Base-by-base conservation (phyloP, 2,113 vertebrate species). In the Chelonoidis abingdonii region DNA sequence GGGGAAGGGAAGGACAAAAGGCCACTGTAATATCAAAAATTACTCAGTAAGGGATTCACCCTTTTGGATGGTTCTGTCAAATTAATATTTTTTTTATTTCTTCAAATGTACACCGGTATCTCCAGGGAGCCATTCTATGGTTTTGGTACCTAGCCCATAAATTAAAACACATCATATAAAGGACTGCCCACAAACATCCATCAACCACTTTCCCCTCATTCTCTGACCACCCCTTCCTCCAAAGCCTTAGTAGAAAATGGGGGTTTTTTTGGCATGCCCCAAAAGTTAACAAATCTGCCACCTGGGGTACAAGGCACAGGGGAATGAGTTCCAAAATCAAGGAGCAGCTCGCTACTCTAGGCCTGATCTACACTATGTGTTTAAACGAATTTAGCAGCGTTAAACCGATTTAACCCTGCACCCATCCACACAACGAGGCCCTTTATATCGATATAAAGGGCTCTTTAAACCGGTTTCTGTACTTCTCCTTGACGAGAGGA, bases 171-270 rank as follows among this genome's bases (percentile, higher is more conserved):
- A 4, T 88, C 0, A n/a, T 78, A 89, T 88, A 86, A 16, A 91
- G 16, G 16, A 31, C 16, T 80, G 7, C 25, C 5, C 49, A n/a
- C 2, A 87, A 52, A 47, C 41, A 59, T 50, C 35, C 87, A 24
- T 80, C 62, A 65, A 21, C 12, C 31, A 65, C 62, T 31, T 93
- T 88, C 16, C 82, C 44, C 84, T 87, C 38, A 94, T 81, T 24
- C 44, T 79, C 4, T 84, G 27, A 92, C 44, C 84, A 88, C 52
- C 93, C 87, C 38, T 89, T 92, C 53, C 53, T 78, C 44, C 91
- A 87, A 6, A 94, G 38, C 80, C 12, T 95, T 85, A 81, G 35
- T 57, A 50, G 90, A 88, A 94, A n/a, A 88, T 89, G 53, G 22
- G 2, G 3, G 8, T 93, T 87, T 19, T 50, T 88, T 22, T 83